Percentiles rank a stretch among this genome's conserved stretches.
phyloP scores from a whole-genome alignment of 1,140 invertebrate species.

The Drosophila auraria region DNA sequence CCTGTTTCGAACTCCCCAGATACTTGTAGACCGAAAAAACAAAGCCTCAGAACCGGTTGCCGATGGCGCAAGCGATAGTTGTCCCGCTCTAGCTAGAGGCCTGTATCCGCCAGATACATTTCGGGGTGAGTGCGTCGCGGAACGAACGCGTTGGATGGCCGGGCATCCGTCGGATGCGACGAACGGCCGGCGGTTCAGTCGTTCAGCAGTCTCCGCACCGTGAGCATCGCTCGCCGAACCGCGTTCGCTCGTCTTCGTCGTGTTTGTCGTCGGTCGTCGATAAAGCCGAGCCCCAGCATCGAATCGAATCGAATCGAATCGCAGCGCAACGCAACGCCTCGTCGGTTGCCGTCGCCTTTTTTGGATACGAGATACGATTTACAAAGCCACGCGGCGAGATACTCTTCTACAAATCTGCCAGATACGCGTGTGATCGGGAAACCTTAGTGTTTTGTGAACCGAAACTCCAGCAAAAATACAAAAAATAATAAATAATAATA shows the following conservation, averaged over 20 bases:
- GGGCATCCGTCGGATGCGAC: conserved; percentile 17
- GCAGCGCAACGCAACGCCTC: conserved; percentile 2
- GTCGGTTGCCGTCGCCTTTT: conserved; percentile 46
- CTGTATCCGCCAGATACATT: conserved; percentile 39
- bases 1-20: conserved; percentile 41
- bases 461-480: conserved; percentile 3
- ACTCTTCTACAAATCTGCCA: conserved; percentile 7
- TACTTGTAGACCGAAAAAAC: conserved; percentile 17
- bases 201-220: conserved; percentile 76
- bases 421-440: conserved; percentile 39
- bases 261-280: conserved; percentile 36
- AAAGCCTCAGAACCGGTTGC: conserved; percentile 64
- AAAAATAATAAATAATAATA: conserved; percentile 6
- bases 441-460: conserved; percentile 12
- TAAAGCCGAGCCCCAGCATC: conserved; percentile 23
- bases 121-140: conserved; percentile 56
- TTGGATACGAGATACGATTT: conserved; percentile 58
- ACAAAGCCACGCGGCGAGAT: background rate
- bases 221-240: conserved; percentile 69
- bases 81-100: conserved; percentile 36
- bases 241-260: conserved; percentile 43
- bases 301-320: background rate
- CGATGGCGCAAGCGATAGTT: conserved; percentile 11
- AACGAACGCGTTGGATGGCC: conserved; percentile 12
- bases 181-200: conserved; percentile 71